phyloP scores from a whole-genome alignment of 2,113 vertebrate species.

The Columbina picui region DNA sequence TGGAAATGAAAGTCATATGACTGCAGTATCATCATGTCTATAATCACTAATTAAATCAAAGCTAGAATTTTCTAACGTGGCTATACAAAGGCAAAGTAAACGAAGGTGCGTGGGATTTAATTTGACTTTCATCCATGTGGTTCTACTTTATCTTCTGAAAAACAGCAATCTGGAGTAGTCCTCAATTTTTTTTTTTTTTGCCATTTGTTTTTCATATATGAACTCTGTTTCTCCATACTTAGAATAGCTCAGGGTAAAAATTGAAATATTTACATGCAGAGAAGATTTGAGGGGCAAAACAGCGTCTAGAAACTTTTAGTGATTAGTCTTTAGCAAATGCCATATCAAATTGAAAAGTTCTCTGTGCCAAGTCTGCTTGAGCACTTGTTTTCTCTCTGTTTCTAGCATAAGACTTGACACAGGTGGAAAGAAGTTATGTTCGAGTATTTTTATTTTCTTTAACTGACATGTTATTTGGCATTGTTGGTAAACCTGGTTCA shows the following conservation, averaged over 20 bases:
- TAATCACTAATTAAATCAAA: not conserved
- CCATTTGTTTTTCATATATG: not conserved
- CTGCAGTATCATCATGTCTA: fast-evolving
- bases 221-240: fast-evolving
- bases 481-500: not conserved
- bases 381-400: not conserved
- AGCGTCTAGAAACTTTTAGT: too few relatives aligned
- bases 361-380: not conserved
- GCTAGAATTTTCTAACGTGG: not conserved
- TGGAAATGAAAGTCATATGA: not conserved
- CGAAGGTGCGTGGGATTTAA: not conserved
- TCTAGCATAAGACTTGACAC: not conserved
- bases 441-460: not conserved
- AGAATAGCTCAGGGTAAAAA: not conserved
- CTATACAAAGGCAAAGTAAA: not conserved
- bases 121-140: fast-evolving
- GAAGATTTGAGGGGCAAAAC: not conserved
- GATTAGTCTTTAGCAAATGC: not conserved
- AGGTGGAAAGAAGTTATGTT: not conserved
- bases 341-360: not conserved
- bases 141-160: not conserved
- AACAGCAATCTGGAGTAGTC: not conserved
- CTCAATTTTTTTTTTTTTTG: not conserved
- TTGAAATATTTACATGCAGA: not conserved
- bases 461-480: fast-evolving